Evolutionary conservation across 2,113 vertebrate genomes (phyloP).

Genomic region (Osmerus mordax): DNA sequence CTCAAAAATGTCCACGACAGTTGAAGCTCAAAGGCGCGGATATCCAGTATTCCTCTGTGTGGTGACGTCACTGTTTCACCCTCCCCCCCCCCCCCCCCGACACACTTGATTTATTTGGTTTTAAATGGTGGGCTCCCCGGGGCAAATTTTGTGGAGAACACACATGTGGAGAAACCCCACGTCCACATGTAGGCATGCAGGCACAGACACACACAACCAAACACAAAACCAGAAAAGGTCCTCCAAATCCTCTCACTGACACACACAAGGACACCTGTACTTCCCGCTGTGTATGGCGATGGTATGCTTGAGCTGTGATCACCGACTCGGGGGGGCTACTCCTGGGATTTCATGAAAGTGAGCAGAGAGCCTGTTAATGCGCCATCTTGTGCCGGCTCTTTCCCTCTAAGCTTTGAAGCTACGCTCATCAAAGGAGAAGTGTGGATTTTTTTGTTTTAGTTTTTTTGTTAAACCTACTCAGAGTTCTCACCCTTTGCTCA

Average conservation of each 20-base stretch:
- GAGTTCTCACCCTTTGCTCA: slow-evolving; percentile 19
- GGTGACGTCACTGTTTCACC: slow-evolving; percentile 8
- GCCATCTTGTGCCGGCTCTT: slow-evolving; percentile 26
- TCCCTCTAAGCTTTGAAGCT: slow-evolving; percentile 41
- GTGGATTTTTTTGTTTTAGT: neutral
- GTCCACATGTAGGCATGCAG: neutral
- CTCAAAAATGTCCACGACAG: no score
- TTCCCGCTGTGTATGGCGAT: no score
- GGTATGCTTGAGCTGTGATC: slow-evolving; percentile 37
- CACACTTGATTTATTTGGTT: slow-evolving; percentile 49
- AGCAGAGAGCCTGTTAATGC: slow-evolving; percentile 32
- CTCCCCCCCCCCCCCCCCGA: slow-evolving; percentile 2
- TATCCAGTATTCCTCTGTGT: slow-evolving; percentile 13
- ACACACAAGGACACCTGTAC: neutral
- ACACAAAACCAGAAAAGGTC: slow-evolving; percentile 7
- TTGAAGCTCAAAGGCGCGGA: neutral
- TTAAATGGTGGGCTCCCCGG: slow-evolving; percentile 37
- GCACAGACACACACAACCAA: slow-evolving; percentile 1
- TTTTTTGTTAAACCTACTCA: slow-evolving; percentile 20
- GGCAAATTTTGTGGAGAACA: slow-evolving; percentile 16
- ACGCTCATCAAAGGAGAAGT: slow-evolving; percentile 29
- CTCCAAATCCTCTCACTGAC: neutral
- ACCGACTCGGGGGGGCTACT: slow-evolving; percentile 15
- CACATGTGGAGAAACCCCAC: slow-evolving; percentile 1
- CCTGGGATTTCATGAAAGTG: slow-evolving; percentile 15